Evolutionary conservation across 2,113 vertebrate species (phyloP), one percentile per base, ranked within the genome.

Genomic region (Pimephales promelas): DNA sequence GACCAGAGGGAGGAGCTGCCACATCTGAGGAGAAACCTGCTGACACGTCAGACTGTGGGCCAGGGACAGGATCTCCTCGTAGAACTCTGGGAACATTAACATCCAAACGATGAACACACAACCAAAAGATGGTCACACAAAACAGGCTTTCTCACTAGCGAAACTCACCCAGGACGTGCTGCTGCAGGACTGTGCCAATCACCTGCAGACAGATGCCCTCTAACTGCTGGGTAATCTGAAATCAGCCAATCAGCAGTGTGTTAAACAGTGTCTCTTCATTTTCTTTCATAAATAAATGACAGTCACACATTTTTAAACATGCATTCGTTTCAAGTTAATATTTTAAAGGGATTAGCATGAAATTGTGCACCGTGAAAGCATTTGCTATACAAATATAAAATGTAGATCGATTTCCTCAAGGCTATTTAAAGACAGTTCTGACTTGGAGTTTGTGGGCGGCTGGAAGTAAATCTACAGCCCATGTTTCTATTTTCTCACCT

Each of bases 171-270:
- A 99, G 93, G 76, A 99, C 98, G 83, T 99, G 98, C 87, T 99
- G 98, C 86, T 99, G 98, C 89, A 99, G 94, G 88, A 99, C 98
- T 9, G 98, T 99, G 85, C 96, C 97, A 71, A 99, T 99, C 84
- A 99, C 98, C 91, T 99, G 98, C 90, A 99, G 96, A 91, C 98
- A 99, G 90, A 99, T 99, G n/a, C 98, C 98, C 88, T 99, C 98
- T 80, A 99, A 92, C 88, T 99, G 98, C 90, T 99, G 97, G 0
- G 97, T 99, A 91, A 99, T 99, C 98, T 99, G 90, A 84, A 91
- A 83, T 4, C 28, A 82, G 45, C 7, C 72, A 68, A 28, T 31
- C 54, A 75, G 56, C 0, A 47, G 10, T 7, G 11, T 49, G 45
- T 61, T 3, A 4, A 31, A 70, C 34, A 72, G 22, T 8, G 22